Evolutionary conservation across 2,888 invertebrate species (phyloP), one percentile per base, ranked within the genome.

Genomic region (Philaethria dido): DNA sequence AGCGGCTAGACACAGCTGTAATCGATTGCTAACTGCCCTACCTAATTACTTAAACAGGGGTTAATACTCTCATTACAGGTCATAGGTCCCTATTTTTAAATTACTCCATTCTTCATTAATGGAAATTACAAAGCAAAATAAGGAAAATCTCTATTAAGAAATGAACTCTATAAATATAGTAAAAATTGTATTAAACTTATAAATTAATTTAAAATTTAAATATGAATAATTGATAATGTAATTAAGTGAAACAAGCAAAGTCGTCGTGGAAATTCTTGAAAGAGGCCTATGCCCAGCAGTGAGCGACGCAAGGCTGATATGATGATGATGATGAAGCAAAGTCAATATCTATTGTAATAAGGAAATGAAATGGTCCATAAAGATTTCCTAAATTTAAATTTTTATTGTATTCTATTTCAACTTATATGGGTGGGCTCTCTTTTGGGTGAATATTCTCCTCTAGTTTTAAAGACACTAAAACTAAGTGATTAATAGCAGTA

Each of bases 21-120:
- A 66, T 71, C 69, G 71, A 71, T 69, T 64, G 64, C 59, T 71
- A 62, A 54, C 67, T 67, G 69, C 66, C 44, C 64, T 54, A 55
- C 64, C 69, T 71, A 71, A 71, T 71, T 69, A 67, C 69, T 64
- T 62, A 69, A 60, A 47, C 66, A 52, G 69, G 61, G 69, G 66
- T 71, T 69, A 71, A 66, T 69, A 71, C 62, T 62, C 69, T 54
- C 63, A 71, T 64, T 64, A 69, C 54, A 66, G 61, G 66, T 55
- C 69, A 54, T 45, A 69, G 62, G 47, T 47, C 59, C 14, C 42
- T 50, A 11, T 25, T n/a, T 45, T 42, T 52, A 48, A 36, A 61
- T 57, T 42, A n/a, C 14, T 20, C 20, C 1, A n/a, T 20, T 55
- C 8, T 39, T 55, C 39, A 20, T 55, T 55, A 39, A n/a, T 55